These are phyloP conservation scores for Drosophila gaucha DNA, from an alignment of 2,888 invertebrate species.

Conservation along the genomic window DNA sequence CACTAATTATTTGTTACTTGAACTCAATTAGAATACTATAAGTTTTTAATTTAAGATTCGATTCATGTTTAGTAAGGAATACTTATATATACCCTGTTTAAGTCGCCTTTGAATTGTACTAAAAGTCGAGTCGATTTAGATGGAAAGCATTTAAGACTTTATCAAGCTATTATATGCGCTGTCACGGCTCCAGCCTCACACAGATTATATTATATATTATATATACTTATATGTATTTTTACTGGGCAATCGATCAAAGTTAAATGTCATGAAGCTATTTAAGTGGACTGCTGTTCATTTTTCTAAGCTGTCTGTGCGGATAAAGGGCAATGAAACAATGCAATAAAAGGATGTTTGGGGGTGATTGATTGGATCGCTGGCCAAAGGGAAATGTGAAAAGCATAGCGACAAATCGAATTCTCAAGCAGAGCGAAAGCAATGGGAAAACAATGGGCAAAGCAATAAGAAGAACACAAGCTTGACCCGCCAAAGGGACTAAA, in stretches of 20 bases:
- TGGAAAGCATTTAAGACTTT: constrained; percentile 1
- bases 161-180: constrained; percentile 10
- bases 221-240: constrained; percentile 1
- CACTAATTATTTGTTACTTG: no score
- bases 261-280: constrained; percentile 38
- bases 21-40: no score
- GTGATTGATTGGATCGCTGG: constrained; percentile 39
- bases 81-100: neutral
- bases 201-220: neutral
- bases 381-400: constrained; percentile 9
- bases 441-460: neutral
- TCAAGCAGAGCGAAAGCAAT: constrained; percentile 4
- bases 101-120: neutral
- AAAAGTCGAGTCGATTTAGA: constrained; percentile 3
- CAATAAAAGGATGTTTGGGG: constrained; percentile 19
- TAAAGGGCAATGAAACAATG: constrained; percentile 47
- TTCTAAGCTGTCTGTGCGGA: constrained; percentile 33
- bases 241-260: constrained; percentile 41
- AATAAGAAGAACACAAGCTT: neutral
- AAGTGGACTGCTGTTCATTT: constrained; percentile 28
- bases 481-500: constrained; percentile 4
- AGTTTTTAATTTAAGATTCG: no score
- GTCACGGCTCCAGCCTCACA: constrained; percentile 1
- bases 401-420: constrained; percentile 20
- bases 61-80: no score